Evolutionary conservation across 2,888 invertebrate species (phyloP).

Genomic region (Apoderus coryli): DNA sequence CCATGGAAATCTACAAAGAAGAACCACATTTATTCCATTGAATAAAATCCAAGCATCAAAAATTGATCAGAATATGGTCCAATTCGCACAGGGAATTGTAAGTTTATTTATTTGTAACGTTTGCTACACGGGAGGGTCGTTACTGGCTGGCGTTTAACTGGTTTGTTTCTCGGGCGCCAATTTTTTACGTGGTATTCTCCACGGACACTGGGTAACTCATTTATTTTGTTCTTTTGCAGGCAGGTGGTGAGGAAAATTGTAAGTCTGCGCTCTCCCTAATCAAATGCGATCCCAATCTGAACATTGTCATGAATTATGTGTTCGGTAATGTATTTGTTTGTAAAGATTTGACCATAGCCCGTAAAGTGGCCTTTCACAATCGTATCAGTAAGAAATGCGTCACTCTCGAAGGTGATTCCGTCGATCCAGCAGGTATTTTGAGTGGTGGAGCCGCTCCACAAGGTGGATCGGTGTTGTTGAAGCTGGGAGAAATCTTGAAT

Average conservation of each 20-base stretch:
- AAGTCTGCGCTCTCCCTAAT: conserved; percentile 68
- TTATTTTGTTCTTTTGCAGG: conserved; percentile 31
- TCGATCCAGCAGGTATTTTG: conserved; percentile 80
- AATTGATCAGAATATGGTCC: conserved; percentile 36
- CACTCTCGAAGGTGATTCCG: conserved; percentile 83
- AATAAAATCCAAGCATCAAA: conserved; percentile 62
- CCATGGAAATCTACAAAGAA: conserved; percentile 59
- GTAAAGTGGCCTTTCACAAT: conserved; percentile 64
- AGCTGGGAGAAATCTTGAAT: conserved; percentile 41
- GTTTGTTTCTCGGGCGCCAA: conserved; percentile 1
- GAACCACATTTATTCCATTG: conserved; percentile 82
- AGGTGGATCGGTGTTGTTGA: conserved; percentile 40
- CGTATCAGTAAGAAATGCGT: conserved; percentile 55
- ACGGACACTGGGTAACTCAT: too few species aligned
- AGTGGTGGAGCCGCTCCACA: conserved; percentile 67
- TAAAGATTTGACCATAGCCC: conserved; percentile 64
- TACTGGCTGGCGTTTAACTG: too few species aligned
- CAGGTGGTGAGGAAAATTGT: conserved; percentile 70
- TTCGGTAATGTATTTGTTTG: conserved; percentile 82
- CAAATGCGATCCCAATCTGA: conserved; percentile 46
- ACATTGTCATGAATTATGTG: conserved; percentile 72
- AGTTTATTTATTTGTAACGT: conserved; percentile 22
- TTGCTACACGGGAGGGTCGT: too few species aligned
- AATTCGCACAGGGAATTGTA: conserved; percentile 55
- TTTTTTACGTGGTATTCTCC: too few species aligned